phyloP scores from a whole-genome alignment of 1,140 invertebrate genomes.

The Apis dorsata region DNA sequence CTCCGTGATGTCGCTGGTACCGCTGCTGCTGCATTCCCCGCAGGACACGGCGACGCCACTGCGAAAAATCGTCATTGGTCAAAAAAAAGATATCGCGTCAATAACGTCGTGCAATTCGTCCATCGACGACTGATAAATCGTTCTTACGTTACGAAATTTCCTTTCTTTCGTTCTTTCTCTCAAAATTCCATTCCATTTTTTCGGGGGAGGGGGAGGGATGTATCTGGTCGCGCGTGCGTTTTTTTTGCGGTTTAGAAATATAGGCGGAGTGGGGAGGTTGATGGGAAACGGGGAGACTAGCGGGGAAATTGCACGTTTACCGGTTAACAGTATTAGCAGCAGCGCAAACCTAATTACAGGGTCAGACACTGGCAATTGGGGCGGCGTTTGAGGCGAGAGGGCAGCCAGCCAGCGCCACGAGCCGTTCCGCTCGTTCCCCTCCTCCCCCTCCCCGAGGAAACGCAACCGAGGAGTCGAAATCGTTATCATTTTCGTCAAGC shows the following conservation, averaged over 20 bases:
- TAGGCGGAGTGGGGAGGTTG: slow-evolving; percentile 11
- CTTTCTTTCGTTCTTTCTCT: too few species aligned
- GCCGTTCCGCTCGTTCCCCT: not conserved
- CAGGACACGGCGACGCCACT: slow-evolving; percentile 87
- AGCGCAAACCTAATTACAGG: slow-evolving; percentile 71
- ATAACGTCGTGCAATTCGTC: not conserved
- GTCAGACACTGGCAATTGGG: slow-evolving; percentile 70
- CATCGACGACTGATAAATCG: too few species aligned
- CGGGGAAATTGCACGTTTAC: slow-evolving; percentile 69
- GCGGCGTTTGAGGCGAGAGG: slow-evolving; percentile 33
- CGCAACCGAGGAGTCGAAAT: too few species aligned
- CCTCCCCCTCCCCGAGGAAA: not conserved
- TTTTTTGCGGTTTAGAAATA: slow-evolving; percentile 5
- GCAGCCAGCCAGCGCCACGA: slow-evolving; percentile 1
- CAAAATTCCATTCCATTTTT: too few species aligned
- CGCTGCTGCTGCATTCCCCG: slow-evolving; percentile 84
- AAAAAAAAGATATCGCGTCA: not conserved
- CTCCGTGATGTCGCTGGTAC: slow-evolving; percentile 88
- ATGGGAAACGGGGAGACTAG: not conserved
- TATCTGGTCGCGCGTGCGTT: too few species aligned
- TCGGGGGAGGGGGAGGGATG: too few species aligned
- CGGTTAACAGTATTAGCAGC: slow-evolving; percentile 67
- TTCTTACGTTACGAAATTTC: not conserved
- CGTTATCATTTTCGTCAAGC: too few species aligned
- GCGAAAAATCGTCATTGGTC: slow-evolving; percentile 65